Evolutionary conservation across 2,113 vertebrate genomes (phyloP).

Genomic region (Thomomys bottae): DNA sequence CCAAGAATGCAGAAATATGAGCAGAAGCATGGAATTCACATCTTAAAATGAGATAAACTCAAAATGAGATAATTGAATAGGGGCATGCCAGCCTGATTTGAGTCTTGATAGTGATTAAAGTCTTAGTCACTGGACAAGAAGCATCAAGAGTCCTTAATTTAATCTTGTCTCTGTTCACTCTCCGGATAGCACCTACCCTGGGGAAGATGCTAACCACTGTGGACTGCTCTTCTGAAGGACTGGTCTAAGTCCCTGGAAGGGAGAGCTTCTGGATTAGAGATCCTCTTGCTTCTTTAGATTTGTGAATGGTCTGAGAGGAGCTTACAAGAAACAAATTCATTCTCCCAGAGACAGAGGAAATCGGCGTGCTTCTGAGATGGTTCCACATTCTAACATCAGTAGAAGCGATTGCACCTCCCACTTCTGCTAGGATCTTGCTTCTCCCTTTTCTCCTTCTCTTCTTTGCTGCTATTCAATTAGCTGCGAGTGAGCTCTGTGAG

Average conservation of each 20-base stretch:
- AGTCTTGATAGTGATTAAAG: constrained; percentile 41
- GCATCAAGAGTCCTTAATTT: constrained; percentile 17
- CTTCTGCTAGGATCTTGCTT: not conserved
- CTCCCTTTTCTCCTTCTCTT: not conserved
- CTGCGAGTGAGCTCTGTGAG: not conserved
- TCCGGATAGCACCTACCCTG: not conserved
- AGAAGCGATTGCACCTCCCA: not conserved
- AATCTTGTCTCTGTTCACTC: not conserved
- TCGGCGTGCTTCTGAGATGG: not conserved
- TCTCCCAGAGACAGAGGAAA: not conserved
- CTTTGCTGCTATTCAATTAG: not conserved
- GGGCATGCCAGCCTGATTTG: not conserved
- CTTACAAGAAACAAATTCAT: constrained; percentile 2
- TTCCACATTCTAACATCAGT: constrained; percentile 26
- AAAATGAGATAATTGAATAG: constrained; percentile 7
- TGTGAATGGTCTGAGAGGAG: not conserved
- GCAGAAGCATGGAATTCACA: constrained; percentile 14
- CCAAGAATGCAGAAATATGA: not conserved
- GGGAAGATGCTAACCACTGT: not conserved
- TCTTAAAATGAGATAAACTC: constrained; percentile 31
- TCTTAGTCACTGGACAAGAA: constrained; percentile 47
- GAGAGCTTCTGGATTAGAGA: not conserved
- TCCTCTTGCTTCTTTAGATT: not conserved
- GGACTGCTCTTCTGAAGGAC: not conserved
- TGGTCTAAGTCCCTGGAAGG: not conserved